These are phyloP conservation scores for Echinarachnius parma DNA, from an alignment of 53 echinoderm and acorn worm species.

Conservation along the genomic window DNA sequence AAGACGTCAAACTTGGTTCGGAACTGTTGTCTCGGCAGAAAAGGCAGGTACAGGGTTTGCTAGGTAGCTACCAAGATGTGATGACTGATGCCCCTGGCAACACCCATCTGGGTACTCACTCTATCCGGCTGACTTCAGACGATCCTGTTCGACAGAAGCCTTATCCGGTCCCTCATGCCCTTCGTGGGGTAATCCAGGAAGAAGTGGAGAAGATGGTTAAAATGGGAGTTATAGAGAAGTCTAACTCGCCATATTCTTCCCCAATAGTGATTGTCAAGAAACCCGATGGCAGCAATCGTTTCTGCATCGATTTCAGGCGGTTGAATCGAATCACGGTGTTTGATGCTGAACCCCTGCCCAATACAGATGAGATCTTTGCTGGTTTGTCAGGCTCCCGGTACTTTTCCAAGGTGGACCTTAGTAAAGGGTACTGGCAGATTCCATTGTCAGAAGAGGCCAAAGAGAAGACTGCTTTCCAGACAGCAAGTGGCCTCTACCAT, in stretches of 20 bases:
- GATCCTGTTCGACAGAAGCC: slow-evolving; percentile 38
- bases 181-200: slow-evolving; percentile 34
- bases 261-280: slow-evolving; percentile 56
- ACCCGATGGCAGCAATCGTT: slow-evolving; percentile 55
- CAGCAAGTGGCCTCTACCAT: slow-evolving; percentile 31
- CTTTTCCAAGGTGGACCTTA: slow-evolving; percentile 59
- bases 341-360: slow-evolving; percentile 65
- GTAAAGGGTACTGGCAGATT: slow-evolving; percentile 67
- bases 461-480: slow-evolving; percentile 43
- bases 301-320: slow-evolving; percentile 60
- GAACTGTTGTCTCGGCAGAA: neutral
- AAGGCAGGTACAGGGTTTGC: neutral
- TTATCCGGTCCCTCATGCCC: slow-evolving; percentile 55
- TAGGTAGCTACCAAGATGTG: slow-evolving; percentile 40
- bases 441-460: slow-evolving; percentile 37
- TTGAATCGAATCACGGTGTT: slow-evolving; percentile 60
- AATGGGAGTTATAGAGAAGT: slow-evolving; percentile 48
- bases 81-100: slow-evolving; percentile 61
- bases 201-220: slow-evolving; percentile 52
- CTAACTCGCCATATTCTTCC: slow-evolving; percentile 53
- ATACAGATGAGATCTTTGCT: slow-evolving; percentile 57
- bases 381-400: slow-evolving; percentile 41
- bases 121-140: slow-evolving; percentile 47
- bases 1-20: slow-evolving; percentile 31
- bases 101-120: slow-evolving; percentile 38